phyloP scores from a whole-genome alignment of 2,888 invertebrate species.

The Drosophila ezoana region DNA sequence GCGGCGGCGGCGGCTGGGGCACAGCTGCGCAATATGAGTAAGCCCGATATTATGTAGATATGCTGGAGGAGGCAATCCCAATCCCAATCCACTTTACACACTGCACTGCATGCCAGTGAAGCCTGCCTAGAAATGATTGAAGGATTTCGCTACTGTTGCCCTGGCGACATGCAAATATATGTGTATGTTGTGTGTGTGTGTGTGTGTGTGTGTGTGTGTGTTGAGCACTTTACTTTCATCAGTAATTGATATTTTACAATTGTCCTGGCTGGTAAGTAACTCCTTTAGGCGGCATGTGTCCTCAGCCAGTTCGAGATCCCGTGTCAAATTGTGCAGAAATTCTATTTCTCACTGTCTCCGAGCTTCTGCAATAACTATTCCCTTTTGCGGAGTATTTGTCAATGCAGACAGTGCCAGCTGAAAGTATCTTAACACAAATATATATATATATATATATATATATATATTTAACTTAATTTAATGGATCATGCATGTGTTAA shows the following conservation, averaged over 20 bases:
- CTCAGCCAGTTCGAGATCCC: constrained; percentile 2
- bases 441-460: not conserved
- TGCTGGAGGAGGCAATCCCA: constrained; percentile 3
- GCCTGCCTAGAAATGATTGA: constrained; percentile 74
- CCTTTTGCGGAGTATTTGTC: not conserved
- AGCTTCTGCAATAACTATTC: not conserved
- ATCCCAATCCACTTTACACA: constrained; percentile 1
- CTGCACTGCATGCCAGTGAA: constrained; percentile 29
- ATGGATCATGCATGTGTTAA: constrained; percentile 22
- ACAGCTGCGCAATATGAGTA: constrained; percentile 59
- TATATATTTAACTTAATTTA: constrained; percentile 36
- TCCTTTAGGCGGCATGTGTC: constrained; percentile 1
- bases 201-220: constrained; percentile 5
- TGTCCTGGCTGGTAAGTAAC: constrained; percentile 44
- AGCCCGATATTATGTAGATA: constrained; percentile 50
- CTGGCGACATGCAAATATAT: constrained; percentile 33
- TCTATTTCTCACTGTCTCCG: constrained; percentile 65
- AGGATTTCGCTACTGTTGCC: constrained; percentile 65
- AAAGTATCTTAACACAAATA: constrained; percentile 14
- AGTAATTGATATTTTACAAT: constrained; percentile 77
- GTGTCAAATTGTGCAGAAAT: constrained; percentile 78
- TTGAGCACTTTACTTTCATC: constrained; percentile 68
- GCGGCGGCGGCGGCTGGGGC: constrained; percentile 24
- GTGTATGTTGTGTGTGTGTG: not conserved
- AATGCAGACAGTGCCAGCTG: constrained; percentile 20